Conservation (phyloP, 2,113 vertebrate species). For the Archocentrus centrarchus region DNA sequence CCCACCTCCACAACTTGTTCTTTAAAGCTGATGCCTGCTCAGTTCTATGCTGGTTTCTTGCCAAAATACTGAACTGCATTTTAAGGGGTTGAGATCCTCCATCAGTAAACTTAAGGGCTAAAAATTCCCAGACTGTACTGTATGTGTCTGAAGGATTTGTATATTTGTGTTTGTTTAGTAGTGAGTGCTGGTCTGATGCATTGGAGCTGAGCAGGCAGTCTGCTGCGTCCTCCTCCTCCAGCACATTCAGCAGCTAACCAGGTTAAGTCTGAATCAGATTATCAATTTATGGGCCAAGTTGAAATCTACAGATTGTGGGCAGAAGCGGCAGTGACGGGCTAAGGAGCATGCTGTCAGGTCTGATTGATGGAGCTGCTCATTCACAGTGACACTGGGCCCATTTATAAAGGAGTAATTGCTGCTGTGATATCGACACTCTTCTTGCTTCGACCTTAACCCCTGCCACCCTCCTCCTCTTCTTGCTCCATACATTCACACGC, state of each 20-base stretch:
- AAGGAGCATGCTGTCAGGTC: conserved; percentile 81
- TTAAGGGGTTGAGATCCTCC: background rate
- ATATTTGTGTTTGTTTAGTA: background rate
- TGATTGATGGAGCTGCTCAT: conserved; percentile 89
- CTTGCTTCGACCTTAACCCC: conserved; percentile 85
- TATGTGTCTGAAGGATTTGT: background rate
- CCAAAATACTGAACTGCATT: background rate
- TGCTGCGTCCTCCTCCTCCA: conserved; percentile 31
- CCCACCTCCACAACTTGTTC: background rate
- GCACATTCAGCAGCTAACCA: conserved; percentile 81
- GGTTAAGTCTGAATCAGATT: conserved; percentile 88
- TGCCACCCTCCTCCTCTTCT: conserved; percentile 53
- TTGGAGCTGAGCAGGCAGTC: conserved; percentile 46
- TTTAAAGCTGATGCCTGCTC: background rate
- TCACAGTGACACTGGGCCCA: conserved; percentile 82
- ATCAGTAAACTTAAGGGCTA: background rate
- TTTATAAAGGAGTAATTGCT: conserved; percentile 91
- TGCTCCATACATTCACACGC: conserved; percentile 7
- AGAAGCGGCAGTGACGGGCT: conserved; percentile 86
- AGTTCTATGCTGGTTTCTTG: background rate
- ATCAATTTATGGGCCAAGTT: conserved; percentile 89
- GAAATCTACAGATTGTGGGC: conserved; percentile 87
- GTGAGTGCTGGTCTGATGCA: background rate
- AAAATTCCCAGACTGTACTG: background rate
- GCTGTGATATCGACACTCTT: conserved; percentile 86